These are phyloP conservation scores for Triops longicaudatus DNA, from an alignment of 1,140 invertebrate species.

Conservation along the genomic window DNA sequence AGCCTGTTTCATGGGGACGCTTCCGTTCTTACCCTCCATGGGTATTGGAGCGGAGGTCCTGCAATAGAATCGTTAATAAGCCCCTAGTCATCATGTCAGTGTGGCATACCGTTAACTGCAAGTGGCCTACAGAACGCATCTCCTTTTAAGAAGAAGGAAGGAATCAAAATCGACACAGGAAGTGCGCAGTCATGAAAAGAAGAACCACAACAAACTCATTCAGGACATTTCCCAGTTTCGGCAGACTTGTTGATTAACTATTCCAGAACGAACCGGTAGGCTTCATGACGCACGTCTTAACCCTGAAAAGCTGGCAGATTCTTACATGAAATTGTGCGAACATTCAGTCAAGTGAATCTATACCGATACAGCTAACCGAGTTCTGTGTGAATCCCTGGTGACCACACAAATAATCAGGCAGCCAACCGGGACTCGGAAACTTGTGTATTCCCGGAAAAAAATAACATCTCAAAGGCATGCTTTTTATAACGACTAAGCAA, in stretches of 20 bases:
- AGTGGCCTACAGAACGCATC: background rate
- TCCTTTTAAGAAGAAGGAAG: background rate
- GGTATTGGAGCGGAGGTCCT: background rate
- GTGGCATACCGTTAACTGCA: background rate
- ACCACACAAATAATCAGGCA: background rate
- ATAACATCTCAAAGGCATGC: background rate
- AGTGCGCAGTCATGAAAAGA: background rate
- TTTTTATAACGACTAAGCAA: background rate
- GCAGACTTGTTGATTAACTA: background rate
- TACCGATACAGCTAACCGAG: background rate
- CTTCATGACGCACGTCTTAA: background rate
- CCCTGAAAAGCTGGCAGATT: background rate
- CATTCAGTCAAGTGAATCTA: background rate
- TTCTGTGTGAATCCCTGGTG: background rate
- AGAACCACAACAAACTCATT: background rate
- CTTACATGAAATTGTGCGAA: background rate
- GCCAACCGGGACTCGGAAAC: background rate
- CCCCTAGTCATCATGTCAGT: background rate
- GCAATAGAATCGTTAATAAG: background rate
- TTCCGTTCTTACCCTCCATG: background rate
- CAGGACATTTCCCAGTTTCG: background rate
- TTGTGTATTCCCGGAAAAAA: background rate
- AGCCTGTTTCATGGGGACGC: background rate
- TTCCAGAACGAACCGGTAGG: background rate
- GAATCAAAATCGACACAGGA: background rate